Evolutionary conservation across 1,140 invertebrate genomes (phyloP), one percentile per base, ranked within the genome.

Genomic region (Cyrtorhinus lividipennis): DNA sequence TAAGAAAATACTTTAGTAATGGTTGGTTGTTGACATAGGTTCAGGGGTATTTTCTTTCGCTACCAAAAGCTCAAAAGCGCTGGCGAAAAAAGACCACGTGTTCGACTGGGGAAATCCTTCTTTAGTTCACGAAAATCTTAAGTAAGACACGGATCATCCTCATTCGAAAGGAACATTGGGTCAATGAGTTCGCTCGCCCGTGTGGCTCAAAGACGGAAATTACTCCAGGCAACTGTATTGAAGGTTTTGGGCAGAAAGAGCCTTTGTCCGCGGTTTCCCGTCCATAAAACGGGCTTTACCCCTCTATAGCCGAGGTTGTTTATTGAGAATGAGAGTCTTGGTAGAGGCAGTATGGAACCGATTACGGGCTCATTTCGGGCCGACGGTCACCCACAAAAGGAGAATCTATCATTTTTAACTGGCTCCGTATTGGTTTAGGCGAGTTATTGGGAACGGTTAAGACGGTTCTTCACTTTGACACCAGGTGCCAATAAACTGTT

Each of bases 221-320:
- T 53, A 53, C 48, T 13, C 48, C 20, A 12, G 48, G 48, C 48
- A 53, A 53, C 48, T 10, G 48, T 53, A 53, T 53, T 53, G 48
- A 15, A 22, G 3, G 48, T 20, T 44, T n/a, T 53, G 48, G 48
- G 3, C 12, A 5, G 5, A 53, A 5, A 22, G 20, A 20, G 20
- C 48, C 20, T 13, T 53, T 53, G 48, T 53, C 8, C 48, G 48
- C 48, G 48, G 48, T 53, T 53, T 53, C 18, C 48, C 48, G 10
- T 53, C 48, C 48, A 53, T 53, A 53, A 53, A 53, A 53, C 48
- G 48, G 48, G 48, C 48, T 53, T 53, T 53, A 53, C 48, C 10
- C 3, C 20, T 12, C 12, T 5, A 15, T 12, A 20, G 10, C 5
- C 10, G 48, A 5, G 48, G 48, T 53, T 53, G 48, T 53, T 53